Evolutionary conservation across 2,797 vertebrate genomes (phyloP), one percentile per base, ranked within the genome.

Genomic region (Sebastes taczanowskii): DNA sequence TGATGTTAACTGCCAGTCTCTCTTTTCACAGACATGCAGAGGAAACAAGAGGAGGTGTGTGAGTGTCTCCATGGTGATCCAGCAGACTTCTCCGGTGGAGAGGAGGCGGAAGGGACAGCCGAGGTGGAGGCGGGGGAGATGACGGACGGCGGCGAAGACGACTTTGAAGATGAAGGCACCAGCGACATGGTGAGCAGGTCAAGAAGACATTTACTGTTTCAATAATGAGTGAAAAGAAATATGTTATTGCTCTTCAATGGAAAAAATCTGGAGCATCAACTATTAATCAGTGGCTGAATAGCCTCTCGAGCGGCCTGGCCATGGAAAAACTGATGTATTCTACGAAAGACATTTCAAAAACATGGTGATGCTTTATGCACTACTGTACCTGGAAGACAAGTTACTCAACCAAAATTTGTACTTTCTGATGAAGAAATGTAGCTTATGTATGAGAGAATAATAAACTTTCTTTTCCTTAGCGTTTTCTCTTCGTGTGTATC

Each of bases 151-250:
- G 95, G 96, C 68, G 97, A 98, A 85, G 97, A 98, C 75, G 96
- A 98, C 94, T 98, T 96, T 95, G 97, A 98, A 88, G 97, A 99
- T 89, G 97, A 98, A 93, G 97, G 96, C 89, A 96, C 95, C 91
- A 95, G 95, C 81, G 97, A 98, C 91, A 95, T 97, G 98, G 98
- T 99, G 84, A 94, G 92, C 13, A 34, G 76, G 83, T 71, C 64
- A 53, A 74, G 71, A 56, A 29, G 77, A 30, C 52, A 22, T 85
- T 42, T 78, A 23, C 38, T 61, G 68, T 78, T 53, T 79, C 27
- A 64, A 58, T 32, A 62, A 72, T 27, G 30, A 77, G 62, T 11
- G 34, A 29, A 27, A 25, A 25, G 7, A 49, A 25, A 6, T 20
- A 42, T 11, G 20, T 32, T 10, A 38, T 27, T 58, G 14, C 29